Base-by-base conservation (phyloP, 1,140 invertebrate species). In the Leptopilina clavipes region DNA sequence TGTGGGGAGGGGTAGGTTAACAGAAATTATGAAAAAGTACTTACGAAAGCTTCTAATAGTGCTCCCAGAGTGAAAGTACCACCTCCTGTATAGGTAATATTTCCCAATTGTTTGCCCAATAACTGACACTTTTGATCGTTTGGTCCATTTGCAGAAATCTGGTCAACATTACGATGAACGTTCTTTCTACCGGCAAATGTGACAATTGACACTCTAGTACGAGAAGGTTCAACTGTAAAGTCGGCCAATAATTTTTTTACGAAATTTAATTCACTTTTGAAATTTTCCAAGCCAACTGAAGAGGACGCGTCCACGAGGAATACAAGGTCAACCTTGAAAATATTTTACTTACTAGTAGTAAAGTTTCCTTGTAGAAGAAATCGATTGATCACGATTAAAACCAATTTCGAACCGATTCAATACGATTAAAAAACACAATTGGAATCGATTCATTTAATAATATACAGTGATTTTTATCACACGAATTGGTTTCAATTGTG, bases 301-400 rank as follows among this genome's bases (percentile, higher is more conserved):
- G 93, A 93, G 1, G 94, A 95, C 22, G 92, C 92, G 84, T 95
- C 94, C 9, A 95, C 92, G 14, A 95, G 88, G 82, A 95, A 95
- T 6, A 95, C 91, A 14, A 95, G 85, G 83, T 95, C 94, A 56
- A 94, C 86, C 84, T 92, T 40, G 1, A 78, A 7, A 45, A 74
- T 72, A 52, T 71, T 43, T 19, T 7, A 72, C n/a, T n/a, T n/a
- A n/a, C n/a, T n/a, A n/a, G n/a, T n/a, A n/a, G n/a, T n/a, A n/a
- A n/a, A n/a, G n/a, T n/a, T n/a, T n/a, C n/a, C n/a, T n/a, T n/a
- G n/a, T n/a, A n/a, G n/a, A n/a, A n/a, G n/a, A n/a, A n/a, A n/a
- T n/a, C n/a, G n/a, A n/a, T n/a, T n/a, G n/a, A n/a, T n/a, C n/a
- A n/a, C n/a, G n/a, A n/a, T n/a, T n/a, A n/a, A n/a, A n/a, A n/a